These are phyloP conservation scores for Fregata magnificens DNA, from an alignment of 2,113 vertebrate genomes.

Conservation along the genomic window DNA sequence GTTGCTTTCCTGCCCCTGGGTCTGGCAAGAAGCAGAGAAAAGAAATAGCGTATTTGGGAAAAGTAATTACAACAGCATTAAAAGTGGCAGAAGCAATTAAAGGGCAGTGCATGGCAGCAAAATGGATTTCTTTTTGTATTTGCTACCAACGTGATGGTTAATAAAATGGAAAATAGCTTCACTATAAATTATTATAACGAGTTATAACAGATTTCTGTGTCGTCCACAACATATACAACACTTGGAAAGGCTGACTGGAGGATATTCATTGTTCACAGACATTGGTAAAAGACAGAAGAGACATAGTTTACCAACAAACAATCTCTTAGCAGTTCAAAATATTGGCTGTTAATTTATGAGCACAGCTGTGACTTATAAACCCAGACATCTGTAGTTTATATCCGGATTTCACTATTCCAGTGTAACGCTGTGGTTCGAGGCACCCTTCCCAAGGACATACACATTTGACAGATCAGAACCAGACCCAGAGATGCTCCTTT, in stretches of 20 bases:
- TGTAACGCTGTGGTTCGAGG: background rate
- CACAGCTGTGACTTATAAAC: constrained; percentile 40
- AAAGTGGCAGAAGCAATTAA: background rate
- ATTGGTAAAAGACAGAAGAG: background rate
- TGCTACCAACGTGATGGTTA: background rate
- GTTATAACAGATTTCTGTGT: background rate
- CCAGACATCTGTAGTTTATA: background rate
- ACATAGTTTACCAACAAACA: constrained; percentile 38
- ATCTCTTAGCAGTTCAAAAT: constrained; percentile 16
- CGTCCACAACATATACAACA: background rate
- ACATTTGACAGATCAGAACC: background rate
- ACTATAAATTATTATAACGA: background rate
- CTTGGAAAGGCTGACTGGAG: background rate
- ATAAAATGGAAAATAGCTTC: background rate
- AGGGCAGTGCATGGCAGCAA: background rate
- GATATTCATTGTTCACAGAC: background rate
- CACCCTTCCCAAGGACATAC: background rate
- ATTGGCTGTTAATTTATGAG: constrained; percentile 31
- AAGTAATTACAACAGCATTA: constrained; percentile 4
- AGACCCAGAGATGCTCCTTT: background rate
- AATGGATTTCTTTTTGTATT: background rate
- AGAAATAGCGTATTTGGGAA: background rate
- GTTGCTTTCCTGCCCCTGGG: background rate
- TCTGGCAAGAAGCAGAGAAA: background rate
- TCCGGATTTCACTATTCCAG: background rate